Evolutionary conservation across 2,797 vertebrate genomes (phyloP), one percentile per base, ranked within the genome.

Genomic region (Dryobates pubescens): DNA sequence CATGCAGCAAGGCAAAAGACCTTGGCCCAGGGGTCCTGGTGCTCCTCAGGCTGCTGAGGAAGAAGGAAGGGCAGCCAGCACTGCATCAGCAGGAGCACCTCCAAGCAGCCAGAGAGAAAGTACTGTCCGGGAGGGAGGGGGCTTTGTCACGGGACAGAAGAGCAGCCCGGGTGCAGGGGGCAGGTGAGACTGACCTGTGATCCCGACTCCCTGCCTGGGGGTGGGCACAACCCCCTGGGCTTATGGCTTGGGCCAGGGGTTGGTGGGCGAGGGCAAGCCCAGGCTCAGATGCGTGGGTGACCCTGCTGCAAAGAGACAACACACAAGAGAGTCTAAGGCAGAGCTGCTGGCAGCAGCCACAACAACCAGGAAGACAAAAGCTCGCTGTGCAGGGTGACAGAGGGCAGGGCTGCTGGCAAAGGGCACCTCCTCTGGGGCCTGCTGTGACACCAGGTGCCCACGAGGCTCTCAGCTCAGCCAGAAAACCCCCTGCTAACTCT

Each of bases 241-340:
- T 97, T 98, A 98, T 97, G 97, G 95, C 97, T 97, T 97, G 97
- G 97, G 97, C 93, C 94, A 72, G 97, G 97, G 89, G 96, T 97
- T 97, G 97, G 97, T 97, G 97, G 96, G 97, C 95, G 97, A 97
- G 97, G 95, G 97, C 97, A 97, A 98, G 97, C 98, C 98, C 98
- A 97, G 97, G 96, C 97, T 98, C 97, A 96, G 97, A 97, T 97
- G 97, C 97, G 97, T 97, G 97, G 96, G 97, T 96, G 97, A 97
- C 97, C 96, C 97, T 97, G 97, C 98, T 98, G 97, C 96, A 97
- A 97, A 98, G 98, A 98, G 97, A 98, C 97, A 98, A 98, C 97
- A 98, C 98, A 97, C 97, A 97, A 98, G 62, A 98, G 96, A 97
- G 92, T 97, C 98, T 97, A 97, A 98, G 96, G 96, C 97, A 97